Evolutionary conservation across 1,140 invertebrate species (phyloP).

Genomic region (Ephestia elutella): DNA sequence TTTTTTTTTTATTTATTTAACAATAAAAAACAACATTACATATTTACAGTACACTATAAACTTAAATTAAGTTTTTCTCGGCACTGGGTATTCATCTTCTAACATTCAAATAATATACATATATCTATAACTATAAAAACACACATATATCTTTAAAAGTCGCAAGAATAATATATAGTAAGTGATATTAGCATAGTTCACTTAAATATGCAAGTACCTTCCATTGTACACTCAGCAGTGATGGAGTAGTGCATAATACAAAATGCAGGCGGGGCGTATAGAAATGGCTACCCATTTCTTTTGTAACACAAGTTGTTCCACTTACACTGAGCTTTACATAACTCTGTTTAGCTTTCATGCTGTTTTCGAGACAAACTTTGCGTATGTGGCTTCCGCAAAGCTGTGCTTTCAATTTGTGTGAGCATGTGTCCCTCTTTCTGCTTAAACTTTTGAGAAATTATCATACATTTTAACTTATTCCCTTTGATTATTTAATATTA

Average conservation of each 20-base stretch:
- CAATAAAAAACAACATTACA: too few relatives aligned
- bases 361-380: neutral
- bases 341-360: conserved; percentile 1
- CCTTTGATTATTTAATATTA: too few relatives aligned
- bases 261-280: neutral
- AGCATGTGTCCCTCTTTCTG: neutral
- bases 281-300: neutral
- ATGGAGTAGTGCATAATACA: neutral
- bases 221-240: neutral
- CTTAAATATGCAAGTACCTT: too few relatives aligned
- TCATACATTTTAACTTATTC: neutral
- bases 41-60: too few relatives aligned
- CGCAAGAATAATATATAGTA: too few relatives aligned
- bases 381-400: neutral
- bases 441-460: neutral
- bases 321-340: neutral
- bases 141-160: too few relatives aligned
- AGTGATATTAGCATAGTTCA: too few relatives aligned
- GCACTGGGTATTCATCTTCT: too few relatives aligned
- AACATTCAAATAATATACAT: too few relatives aligned
- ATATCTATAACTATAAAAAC: too few relatives aligned
- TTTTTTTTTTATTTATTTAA: too few relatives aligned
- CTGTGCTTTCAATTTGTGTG: neutral
- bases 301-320: neutral
- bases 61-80: too few relatives aligned